A percentile compares a stretch with the other conserved stretches of the same genome.
Evolutionary conservation across 1,140 invertebrate genomes (phyloP).

Genomic region (Dendroctonus ponderosae): DNA sequence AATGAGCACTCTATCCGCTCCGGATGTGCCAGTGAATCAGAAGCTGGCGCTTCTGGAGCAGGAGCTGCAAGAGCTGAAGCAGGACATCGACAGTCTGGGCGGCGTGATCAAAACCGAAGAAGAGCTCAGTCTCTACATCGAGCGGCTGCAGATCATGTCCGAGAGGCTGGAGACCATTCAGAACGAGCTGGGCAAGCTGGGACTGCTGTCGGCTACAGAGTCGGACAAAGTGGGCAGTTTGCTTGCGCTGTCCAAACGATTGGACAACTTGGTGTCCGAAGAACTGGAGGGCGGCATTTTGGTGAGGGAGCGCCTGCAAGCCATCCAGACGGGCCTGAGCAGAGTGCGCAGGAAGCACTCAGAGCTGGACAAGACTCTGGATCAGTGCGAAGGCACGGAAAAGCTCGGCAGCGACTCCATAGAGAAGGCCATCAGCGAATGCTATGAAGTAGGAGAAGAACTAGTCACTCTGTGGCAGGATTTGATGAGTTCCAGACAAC

Average conservation of each 20-base stretch:
- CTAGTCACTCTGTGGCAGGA: conserved; percentile 70
- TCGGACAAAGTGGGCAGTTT: conserved; percentile 72
- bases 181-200: conserved; percentile 72
- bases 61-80: conserved; percentile 68
- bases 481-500: conserved; percentile 68
- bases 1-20: conserved; percentile 65
- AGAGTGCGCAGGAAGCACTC: conserved; percentile 66
- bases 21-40: conserved; percentile 68
- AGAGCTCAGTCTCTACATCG: conserved; percentile 75
- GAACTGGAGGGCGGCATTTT: conserved; percentile 70
- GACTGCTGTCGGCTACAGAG: conserved; percentile 67
- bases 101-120: conserved; percentile 78
- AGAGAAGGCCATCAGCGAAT: conserved; percentile 66
- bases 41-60: conserved; percentile 70
- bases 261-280: conserved; percentile 69
- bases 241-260: conserved; percentile 63
- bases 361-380: conserved; percentile 61
- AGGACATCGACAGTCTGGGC: conserved; percentile 65
- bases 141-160: conserved; percentile 72
- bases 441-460: conserved; percentile 64
- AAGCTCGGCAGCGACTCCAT: conserved; percentile 69
- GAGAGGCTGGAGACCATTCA: conserved; percentile 72
- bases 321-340: conserved; percentile 65
- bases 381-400: conserved; percentile 69
- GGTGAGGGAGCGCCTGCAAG: conserved; percentile 67